Conservation (phyloP, 2,113 vertebrate genomes). For the Pavo muticus region DNA sequence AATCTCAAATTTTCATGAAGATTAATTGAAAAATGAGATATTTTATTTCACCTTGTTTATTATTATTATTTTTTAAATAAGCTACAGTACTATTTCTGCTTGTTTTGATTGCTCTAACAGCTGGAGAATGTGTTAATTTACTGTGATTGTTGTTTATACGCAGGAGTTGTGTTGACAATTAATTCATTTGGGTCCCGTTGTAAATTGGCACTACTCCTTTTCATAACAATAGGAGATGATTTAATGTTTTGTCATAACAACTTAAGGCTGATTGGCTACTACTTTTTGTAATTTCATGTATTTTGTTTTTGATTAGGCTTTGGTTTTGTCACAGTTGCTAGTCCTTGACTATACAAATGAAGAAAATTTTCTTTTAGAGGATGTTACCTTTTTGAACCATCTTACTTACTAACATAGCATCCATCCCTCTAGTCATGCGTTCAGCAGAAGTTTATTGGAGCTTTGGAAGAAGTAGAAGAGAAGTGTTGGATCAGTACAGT, state of each 20-base stretch:
- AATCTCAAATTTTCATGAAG: background rate
- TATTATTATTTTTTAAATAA: background rate
- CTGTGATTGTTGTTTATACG: background rate
- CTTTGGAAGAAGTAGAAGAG: background rate
- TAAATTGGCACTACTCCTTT: background rate
- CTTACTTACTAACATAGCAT: background rate
- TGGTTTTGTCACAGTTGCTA: background rate
- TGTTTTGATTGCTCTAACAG: background rate
- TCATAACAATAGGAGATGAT: background rate
- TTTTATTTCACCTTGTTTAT: background rate
- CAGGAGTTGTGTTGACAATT: background rate
- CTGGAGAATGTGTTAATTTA: background rate
- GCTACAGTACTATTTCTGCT: background rate
- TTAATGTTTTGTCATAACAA: background rate
- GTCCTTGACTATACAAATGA: background rate
- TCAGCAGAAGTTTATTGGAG: background rate
- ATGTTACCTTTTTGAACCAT: background rate
- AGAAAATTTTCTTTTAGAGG: background rate
- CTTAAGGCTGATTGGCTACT: background rate
- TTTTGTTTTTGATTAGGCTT: background rate
- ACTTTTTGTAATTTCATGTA: background rate
- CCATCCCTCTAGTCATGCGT: background rate
- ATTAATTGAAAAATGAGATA: background rate
- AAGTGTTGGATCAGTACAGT: fast-evolving
- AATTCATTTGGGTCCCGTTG: background rate